Evolutionary conservation across 2,888 invertebrate species (phyloP), one percentile per base, ranked within the genome.

Genomic region (Aradus depressus): DNA sequence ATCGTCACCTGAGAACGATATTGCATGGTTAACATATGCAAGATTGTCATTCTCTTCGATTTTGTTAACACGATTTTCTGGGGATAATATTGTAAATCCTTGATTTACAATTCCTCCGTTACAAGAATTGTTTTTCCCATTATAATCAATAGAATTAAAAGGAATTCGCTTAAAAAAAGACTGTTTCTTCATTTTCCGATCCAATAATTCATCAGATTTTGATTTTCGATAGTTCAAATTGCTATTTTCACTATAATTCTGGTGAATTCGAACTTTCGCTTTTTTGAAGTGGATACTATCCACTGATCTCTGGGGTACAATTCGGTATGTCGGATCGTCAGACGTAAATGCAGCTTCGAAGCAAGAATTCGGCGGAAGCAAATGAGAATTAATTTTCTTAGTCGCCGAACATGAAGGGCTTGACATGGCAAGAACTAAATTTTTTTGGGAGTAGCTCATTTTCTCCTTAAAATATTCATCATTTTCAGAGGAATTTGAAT

Each of bases 261-360:
- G 16, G 16, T 41, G 23, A 4, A 41, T 25, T 41, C 41, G 4
- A 8, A 16, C 3, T 4, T 22, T 22, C 12, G 18, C 26, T 47
- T 26, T 48, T 18, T 51, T 51, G n/a, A 54, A 38, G 49, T 54
- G 54, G 3, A 63, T 43, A 28, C 60, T 60, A 38, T 64, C 63
- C 2, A 62, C 58, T 21, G 60, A 56, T 34, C 58, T 58, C 43
- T 62, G 62, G 18, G 64, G 62, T 18, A 67, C 61, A 18, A 67
- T 61, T 34, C 67, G 55, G 5, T 66, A 66, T 19, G 63, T 57
- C 3, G 67, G 67, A 49, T 62, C 61, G 23, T 64, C 64, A 14
- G 65, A 63, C n/a, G 63, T 64, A 54, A 67, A 67, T 14, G 64
- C 67, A 1, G 66, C 66, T 57, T 67, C 67, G 56, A 62, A 66